phyloP scores from a whole-genome alignment of 2,888 invertebrate species.

The Watsonalla cultraria region DNA sequence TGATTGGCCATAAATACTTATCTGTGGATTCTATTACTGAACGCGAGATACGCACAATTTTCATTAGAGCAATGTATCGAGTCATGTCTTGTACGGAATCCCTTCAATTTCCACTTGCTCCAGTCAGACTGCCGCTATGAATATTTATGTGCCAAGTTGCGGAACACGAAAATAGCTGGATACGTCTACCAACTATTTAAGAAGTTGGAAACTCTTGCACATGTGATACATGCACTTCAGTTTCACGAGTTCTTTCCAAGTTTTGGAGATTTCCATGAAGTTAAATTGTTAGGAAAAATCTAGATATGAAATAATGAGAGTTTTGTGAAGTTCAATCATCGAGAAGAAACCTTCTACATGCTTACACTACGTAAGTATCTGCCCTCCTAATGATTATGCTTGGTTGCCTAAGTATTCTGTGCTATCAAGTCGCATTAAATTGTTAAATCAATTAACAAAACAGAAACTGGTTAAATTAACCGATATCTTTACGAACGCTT shows the following conservation, averaged over 20 bases:
- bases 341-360: no score
- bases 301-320: no score
- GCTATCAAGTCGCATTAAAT: no score
- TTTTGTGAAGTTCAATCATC: no score
- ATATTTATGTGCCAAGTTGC: constrained; percentile 51
- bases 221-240: background rate
- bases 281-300: no score
- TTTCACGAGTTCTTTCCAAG: background rate
- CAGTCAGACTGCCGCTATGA: constrained; percentile 39
- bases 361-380: no score
- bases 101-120: constrained; percentile 45
- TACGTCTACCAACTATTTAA: constrained; percentile 13
- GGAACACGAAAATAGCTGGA: constrained; percentile 30
- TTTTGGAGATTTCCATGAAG: background rate
- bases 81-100: constrained; percentile 34
- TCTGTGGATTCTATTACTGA: background rate
- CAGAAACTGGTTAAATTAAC: no score
- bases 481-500: no score
- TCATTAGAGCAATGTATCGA: constrained; percentile 17
- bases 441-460: no score
- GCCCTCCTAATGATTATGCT: no score
- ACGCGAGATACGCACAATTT: background rate
- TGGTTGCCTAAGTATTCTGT: no score
- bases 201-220: background rate
- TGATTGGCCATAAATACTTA: no score